Evolutionary conservation across 2,888 invertebrate species (phyloP).

Genomic region (Theristus sp.): DNA sequence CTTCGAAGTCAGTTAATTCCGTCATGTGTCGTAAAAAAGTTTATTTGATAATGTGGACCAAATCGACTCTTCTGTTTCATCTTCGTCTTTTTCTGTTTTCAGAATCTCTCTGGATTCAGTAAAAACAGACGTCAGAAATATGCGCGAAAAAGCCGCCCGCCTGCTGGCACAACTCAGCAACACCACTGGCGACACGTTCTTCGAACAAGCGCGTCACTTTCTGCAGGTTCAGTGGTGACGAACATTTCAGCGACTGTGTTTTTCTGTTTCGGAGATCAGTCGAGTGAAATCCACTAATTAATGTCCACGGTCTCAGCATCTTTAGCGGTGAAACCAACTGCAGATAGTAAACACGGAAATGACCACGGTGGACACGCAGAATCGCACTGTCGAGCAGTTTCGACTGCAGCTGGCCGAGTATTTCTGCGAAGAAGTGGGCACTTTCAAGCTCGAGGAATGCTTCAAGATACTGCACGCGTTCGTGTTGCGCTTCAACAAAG

Average conservation of each 20-base stretch:
- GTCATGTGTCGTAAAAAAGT: too few relatives aligned
- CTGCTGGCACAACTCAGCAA: slow-evolving; percentile 5
- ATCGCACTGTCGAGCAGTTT: neutral
- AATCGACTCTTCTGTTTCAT: too few relatives aligned
- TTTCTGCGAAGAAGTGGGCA: slow-evolving; percentile 16
- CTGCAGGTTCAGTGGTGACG: too few relatives aligned
- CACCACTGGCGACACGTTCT: neutral
- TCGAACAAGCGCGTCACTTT: neutral
- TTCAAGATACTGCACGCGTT: slow-evolving; percentile 22
- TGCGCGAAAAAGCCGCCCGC: slow-evolving; percentile 5
- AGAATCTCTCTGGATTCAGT: slow-evolving; percentile 7
- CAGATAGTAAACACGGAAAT: neutral
- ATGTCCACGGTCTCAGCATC: too few relatives aligned
- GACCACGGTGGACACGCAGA: neutral
- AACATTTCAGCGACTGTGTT: too few relatives aligned
- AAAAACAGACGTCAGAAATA: slow-evolving; percentile 6
- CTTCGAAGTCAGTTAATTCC: slow-evolving; percentile 12
- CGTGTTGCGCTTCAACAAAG: slow-evolving; percentile 13
- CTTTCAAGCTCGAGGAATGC: slow-evolving; percentile 22
- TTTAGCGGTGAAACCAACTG: too few relatives aligned
- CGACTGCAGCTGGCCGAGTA: slow-evolving; percentile 12
- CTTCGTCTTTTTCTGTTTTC: too few relatives aligned
- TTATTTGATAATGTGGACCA: neutral
- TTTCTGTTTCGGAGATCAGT: too few relatives aligned
- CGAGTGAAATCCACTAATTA: too few relatives aligned